Base-by-base conservation (phyloP, 35 echinoderm and acorn worm species). In the Apostichopus japonicus region DNA sequence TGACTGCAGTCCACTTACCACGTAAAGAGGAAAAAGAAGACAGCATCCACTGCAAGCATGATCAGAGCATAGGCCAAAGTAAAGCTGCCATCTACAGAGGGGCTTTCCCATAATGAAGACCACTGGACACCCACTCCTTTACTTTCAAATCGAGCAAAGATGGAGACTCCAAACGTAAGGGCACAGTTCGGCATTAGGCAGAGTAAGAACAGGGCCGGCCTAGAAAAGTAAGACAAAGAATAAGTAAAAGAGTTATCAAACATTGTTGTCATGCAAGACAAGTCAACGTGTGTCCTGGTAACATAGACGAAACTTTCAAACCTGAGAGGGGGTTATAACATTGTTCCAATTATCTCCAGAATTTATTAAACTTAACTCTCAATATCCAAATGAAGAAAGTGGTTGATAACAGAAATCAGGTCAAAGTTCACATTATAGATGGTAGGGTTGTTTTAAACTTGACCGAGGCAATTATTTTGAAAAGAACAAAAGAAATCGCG, bases 121-220 rank as follows among this genome's bases (percentile, higher is more conserved):
- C 95, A 99, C 15, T 93, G 86, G 13, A 96, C 53, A n/a, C 95
- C 97, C 13, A 93, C 92, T 7, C 84, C 84, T 54, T 93, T 87
- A 70, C 83, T 72, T 76, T 99, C 97, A 90, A 88, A 95, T 6
- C 92, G 89, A 27, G 93, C 81, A 52, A 99, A 53, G 6, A 96
- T 88, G 67, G 80, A 53, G 6, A 96, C 89, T 5, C 91, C 97
- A 55, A 96, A 79, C 17, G 95, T 95, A 57, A 98, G 77, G 87
- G 92, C 93, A 55, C 88, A 91, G 88, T 99, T 99, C 13, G 95
- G 88, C 23, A 99, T 87, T 44, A 99, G 76, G 58, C 84, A 96
- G 0, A 93, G 44, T 6, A 91, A 53, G 44, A 91, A 33, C 10
- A 91, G 77, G 10, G 79, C 52, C 5, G 90, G 90, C 52, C 90